Base-by-base conservation (phyloP, 2,888 invertebrate species). In the Luperina nickerlii region DNA sequence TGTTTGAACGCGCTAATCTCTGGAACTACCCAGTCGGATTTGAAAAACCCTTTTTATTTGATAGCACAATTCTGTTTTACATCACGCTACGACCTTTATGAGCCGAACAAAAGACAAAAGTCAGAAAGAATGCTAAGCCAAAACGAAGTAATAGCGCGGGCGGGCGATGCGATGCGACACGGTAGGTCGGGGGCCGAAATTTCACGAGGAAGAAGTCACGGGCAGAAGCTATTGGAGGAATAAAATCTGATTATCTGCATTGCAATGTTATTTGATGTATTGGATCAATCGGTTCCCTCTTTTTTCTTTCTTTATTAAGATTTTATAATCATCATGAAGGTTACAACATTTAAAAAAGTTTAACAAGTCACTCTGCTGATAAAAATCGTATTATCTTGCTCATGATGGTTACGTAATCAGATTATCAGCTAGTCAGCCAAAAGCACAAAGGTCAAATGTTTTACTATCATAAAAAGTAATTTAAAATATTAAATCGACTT, bases 381-480 rank as follows among this genome's bases (percentile, higher is more conserved):
- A 74, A 79, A 48, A n/a, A 57, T 27, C 18, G 11, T 27, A 66
- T 18, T 65, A 74, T 60, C 48, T 42, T 38, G 15, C 15, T 63
- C 8, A 54, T 32, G 15, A 5, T 82, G 15, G 9, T 79, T 82
- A 66, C 48, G 27, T 51, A 66, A 60, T 42, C 27, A n/a, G 27
- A 79, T 74, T 60, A 74, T 74, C 57, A 79, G 18, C 27, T 57
- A 57, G 48, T 74, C 27, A 74, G n/a, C 15, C 32, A 42, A 57
- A 54, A 54, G 66, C 32, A 32, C n/a, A 82, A 67, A 82, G 32
- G 66, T 74, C 60, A 67, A 62, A n/a, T 51, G 8, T 42, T n/a
- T 67, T n/a, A 67, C 4, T 60, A 42, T 48, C 20, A 27, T 51
- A 32, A 32, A 32, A 32, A 32, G 32, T 32, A 32, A 32, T 32